Evolutionary conservation across 2,113 vertebrate species (phyloP).

Genomic region (Eclectus roratus): DNA sequence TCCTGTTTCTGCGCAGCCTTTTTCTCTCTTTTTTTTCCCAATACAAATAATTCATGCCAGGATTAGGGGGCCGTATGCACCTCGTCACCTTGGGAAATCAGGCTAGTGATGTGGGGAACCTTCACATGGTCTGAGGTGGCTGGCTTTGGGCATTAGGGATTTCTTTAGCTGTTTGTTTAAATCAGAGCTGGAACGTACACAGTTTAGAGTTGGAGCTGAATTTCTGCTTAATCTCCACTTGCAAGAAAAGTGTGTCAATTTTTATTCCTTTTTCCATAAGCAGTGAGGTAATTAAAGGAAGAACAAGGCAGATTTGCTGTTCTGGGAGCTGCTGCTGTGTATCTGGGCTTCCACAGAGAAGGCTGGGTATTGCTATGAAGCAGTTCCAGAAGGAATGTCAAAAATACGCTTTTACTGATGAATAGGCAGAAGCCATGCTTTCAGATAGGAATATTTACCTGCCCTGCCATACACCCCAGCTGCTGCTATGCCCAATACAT

Average conservation of each 20-base stretch:
- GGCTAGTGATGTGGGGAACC: background rate
- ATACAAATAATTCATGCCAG: background rate
- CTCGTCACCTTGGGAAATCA: background rate
- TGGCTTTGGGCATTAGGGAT: background rate
- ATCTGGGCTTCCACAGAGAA: conserved; percentile 28
- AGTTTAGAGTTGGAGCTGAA: background rate
- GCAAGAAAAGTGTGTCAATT: background rate
- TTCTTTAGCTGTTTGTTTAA: background rate
- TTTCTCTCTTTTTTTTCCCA: background rate
- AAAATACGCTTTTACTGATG: background rate
- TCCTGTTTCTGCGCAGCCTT: background rate
- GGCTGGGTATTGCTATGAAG: background rate
- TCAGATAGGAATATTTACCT: conserved; percentile 42
- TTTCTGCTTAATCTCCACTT: conserved; percentile 25
- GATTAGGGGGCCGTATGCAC: background rate
- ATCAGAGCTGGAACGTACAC: background rate
- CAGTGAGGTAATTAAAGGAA: conserved; percentile 48
- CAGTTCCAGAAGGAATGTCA: conserved; percentile 27
- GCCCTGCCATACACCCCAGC: background rate
- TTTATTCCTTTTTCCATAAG: background rate
- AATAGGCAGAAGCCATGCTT: conserved; percentile 3
- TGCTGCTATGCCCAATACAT: conserved; percentile 14
- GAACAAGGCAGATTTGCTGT: conserved; percentile 18
- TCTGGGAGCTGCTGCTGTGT: conserved; percentile 15
- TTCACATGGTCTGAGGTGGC: background rate